These are phyloP conservation scores for Meiosimyza platycephala DNA, from an alignment of 2,888 invertebrate genomes.

Conservation along the genomic window DNA sequence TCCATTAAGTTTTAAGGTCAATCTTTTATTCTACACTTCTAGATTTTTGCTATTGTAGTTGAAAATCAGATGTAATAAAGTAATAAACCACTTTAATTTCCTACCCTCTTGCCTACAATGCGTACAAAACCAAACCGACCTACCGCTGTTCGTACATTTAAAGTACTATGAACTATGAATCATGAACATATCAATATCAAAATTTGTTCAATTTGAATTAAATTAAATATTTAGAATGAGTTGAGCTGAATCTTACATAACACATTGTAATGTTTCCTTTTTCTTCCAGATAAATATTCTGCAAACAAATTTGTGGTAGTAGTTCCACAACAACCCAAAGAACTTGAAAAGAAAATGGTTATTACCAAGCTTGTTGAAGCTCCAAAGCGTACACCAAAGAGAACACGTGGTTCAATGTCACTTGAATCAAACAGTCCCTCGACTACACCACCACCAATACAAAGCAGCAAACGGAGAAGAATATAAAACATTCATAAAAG, in stretches of 20 bases:
- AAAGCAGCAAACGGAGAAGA: slow-evolving; percentile 62
- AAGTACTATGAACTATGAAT: too few relatives aligned
- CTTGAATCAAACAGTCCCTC: slow-evolving; percentile 67
- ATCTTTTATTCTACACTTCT: too few relatives aligned
- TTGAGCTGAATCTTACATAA: neutral
- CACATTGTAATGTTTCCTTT: neutral
- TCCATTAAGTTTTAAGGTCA: too few relatives aligned
- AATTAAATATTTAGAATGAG: neutral
- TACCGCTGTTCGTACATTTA: too few relatives aligned
- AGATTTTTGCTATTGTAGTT: too few relatives aligned
- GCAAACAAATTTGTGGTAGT: neutral
- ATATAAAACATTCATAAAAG: slow-evolving; percentile 52
- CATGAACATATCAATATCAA: too few relatives aligned
- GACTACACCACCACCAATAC: slow-evolving; percentile 64
- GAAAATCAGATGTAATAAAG: too few relatives aligned
- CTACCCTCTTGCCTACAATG: too few relatives aligned
- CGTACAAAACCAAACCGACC: too few relatives aligned
- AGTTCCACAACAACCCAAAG: slow-evolving; percentile 50
- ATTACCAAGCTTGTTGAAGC: slow-evolving; percentile 57
- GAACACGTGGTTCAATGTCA: slow-evolving; percentile 67
- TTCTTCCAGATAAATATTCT: slow-evolving; percentile 5
- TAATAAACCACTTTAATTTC: too few relatives aligned
- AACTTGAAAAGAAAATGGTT: slow-evolving; percentile 61
- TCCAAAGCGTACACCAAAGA: slow-evolving; percentile 65
- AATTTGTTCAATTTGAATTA: neutral